Evolutionary conservation across 2,113 vertebrate species (phyloP).

Genomic region (Solea solea): DNA sequence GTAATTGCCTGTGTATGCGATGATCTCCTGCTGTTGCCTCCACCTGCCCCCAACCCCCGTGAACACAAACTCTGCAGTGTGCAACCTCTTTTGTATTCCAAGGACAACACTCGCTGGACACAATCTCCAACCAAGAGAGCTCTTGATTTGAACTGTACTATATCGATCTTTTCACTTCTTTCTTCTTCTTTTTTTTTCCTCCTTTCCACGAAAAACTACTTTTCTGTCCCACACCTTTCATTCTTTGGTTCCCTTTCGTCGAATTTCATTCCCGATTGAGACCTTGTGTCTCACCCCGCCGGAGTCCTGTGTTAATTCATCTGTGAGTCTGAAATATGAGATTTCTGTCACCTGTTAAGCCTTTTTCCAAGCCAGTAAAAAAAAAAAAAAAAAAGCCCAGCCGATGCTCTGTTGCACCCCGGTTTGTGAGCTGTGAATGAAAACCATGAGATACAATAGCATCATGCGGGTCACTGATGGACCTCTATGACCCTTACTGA

Average conservation of each 20-base stretch:
- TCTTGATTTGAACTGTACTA: constrained; percentile 61
- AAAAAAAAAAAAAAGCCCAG: constrained; percentile 5
- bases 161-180: constrained; percentile 61
- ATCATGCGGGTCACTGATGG: constrained; percentile 22
- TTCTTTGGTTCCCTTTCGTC: constrained; percentile 44
- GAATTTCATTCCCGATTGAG: constrained; percentile 39
- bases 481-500: constrained; percentile 11
- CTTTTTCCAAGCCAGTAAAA: constrained; percentile 10
- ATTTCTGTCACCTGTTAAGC: constrained; percentile 49
- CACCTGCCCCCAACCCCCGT: constrained; percentile 40
- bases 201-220: constrained; percentile 43
- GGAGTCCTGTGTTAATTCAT: constrained; percentile 53
- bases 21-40: constrained; percentile 46
- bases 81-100: constrained; percentile 60
- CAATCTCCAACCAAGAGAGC: constrained; percentile 58
- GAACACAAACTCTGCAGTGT: constrained; percentile 39
- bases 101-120: constrained; percentile 45
- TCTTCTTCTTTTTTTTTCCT: not conserved
- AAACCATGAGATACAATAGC: constrained; percentile 31
- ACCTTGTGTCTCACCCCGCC: constrained; percentile 40
- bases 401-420: constrained; percentile 11
- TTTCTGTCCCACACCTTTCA: constrained; percentile 39
- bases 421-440: constrained; percentile 37
- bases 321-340: constrained; percentile 46
- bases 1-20: constrained; percentile 33